A percentile compares a stretch with the other conserved stretches of the same genome.
These are phyloP conservation scores for Diplolepis rosae DNA, from an alignment of 2,888 invertebrate species.

Conservation along the genomic window DNA sequence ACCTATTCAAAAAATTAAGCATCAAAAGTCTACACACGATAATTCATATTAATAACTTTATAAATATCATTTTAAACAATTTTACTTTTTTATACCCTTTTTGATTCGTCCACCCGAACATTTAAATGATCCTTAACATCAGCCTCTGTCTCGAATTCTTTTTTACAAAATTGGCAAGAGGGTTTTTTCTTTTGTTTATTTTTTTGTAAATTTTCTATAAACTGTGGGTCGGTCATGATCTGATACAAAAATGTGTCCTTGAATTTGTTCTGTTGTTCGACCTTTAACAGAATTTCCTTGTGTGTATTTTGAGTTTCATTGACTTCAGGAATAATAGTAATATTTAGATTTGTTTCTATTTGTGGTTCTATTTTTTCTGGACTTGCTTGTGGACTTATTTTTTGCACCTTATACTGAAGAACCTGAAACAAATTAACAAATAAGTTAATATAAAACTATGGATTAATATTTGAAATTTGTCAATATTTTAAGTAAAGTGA, in stretches of 20 bases:
- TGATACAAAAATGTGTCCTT: constrained; percentile 66
- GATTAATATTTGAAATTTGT: no score
- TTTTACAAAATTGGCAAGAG: constrained; percentile 63
- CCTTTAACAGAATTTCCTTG: background rate
- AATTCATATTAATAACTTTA: background rate
- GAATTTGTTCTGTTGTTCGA: constrained; percentile 43
- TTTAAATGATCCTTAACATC: constrained; percentile 61
- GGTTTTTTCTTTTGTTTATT: constrained; percentile 39
- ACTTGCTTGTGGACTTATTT: background rate
- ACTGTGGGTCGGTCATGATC: constrained; percentile 67
- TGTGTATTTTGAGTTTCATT: background rate
- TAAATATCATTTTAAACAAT: background rate
- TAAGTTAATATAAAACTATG: no score
- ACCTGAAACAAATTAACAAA: background rate
- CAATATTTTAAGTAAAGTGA: no score
- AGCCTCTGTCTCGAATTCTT: constrained; percentile 55
- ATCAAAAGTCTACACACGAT: background rate
- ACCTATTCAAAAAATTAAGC: constrained; percentile 43
- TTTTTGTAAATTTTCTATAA: constrained; percentile 55
- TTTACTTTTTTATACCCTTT: constrained; percentile 35
- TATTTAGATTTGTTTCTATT: background rate
- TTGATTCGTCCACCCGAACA: constrained; percentile 55
- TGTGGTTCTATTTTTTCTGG: background rate
- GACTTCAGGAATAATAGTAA: background rate
- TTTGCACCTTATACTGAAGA: background rate